phyloP scores from a whole-genome alignment of 2,888 invertebrate species.

The Ligdia adustata region DNA sequence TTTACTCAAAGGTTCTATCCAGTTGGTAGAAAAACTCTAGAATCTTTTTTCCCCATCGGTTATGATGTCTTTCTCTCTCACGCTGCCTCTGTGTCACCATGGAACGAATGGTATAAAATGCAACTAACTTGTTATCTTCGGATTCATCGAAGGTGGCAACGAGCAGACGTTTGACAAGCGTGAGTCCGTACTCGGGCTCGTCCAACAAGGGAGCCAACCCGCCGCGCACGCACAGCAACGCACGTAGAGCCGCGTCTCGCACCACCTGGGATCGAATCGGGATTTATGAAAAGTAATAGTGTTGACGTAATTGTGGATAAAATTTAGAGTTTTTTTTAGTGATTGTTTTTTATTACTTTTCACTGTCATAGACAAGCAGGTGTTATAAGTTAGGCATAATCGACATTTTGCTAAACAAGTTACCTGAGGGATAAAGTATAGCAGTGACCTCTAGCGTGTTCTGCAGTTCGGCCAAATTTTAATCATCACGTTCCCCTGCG shows the following conservation, averaged over 20 bases:
- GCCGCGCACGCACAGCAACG: conserved; percentile 88
- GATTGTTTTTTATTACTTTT: too few relatives aligned
- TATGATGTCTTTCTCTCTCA: background rate
- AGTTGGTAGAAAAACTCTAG: too few relatives aligned
- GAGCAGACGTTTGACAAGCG: conserved; percentile 90
- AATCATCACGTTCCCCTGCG: conserved; percentile 88
- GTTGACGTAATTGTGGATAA: too few relatives aligned
- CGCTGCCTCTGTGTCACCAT: background rate
- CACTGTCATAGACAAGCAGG: too few relatives aligned
- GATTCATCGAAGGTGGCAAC: conserved; percentile 92
- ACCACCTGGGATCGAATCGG: too few relatives aligned
- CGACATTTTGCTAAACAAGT: too few relatives aligned
- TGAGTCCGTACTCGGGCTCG: conserved; percentile 83
- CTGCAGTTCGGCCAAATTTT: conserved; percentile 91
- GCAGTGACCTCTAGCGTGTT: conserved; percentile 83
- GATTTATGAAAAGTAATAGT: too few relatives aligned
- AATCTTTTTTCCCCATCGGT: background rate
- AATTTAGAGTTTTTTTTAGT: too few relatives aligned
- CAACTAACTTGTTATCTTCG: conserved; percentile 86
- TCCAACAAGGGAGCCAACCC: conserved; percentile 85
- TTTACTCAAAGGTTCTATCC: too few relatives aligned
- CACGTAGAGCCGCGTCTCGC: conserved; percentile 91
- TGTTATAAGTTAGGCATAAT: too few relatives aligned
- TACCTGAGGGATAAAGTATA: too few relatives aligned
- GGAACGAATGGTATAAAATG: background rate